Evolutionary conservation across 2,797 vertebrate species (phyloP).

Genomic region (Naso thynnoides): DNA sequence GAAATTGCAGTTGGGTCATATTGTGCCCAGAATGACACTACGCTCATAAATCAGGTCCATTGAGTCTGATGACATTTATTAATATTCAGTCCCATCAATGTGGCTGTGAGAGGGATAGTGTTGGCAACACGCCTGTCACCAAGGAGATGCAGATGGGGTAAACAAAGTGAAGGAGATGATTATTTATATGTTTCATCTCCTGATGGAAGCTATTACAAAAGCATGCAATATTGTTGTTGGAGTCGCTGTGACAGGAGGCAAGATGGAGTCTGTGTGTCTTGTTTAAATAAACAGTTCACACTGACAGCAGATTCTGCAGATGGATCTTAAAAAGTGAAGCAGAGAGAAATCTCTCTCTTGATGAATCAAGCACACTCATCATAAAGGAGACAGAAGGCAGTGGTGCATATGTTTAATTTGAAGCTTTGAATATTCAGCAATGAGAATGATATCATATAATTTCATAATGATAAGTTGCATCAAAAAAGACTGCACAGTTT

Average conservation of each 20-base stretch:
- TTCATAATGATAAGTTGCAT: slow-evolving; percentile 22
- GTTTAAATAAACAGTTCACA: slow-evolving; percentile 29
- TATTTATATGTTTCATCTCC: slow-evolving; percentile 59
- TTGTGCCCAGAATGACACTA: slow-evolving; percentile 17
- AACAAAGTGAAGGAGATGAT: slow-evolving; percentile 51
- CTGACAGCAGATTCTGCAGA: slow-evolving; percentile 29
- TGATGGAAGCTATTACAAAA: slow-evolving; percentile 52
- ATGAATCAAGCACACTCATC: slow-evolving; percentile 17
- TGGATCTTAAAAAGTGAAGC: slow-evolving; percentile 9
- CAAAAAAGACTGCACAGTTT: slow-evolving; percentile 16
- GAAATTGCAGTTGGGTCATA: slow-evolving; percentile 12
- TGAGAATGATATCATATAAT: slow-evolving; percentile 5
- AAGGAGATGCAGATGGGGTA: slow-evolving; percentile 41
- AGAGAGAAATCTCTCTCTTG: slow-evolving; percentile 1
- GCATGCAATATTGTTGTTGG: slow-evolving; percentile 61
- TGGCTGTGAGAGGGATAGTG: slow-evolving; percentile 27
- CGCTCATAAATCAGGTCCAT: slow-evolving; percentile 36
- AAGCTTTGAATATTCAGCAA: slow-evolving; percentile 18
- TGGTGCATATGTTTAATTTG: slow-evolving; percentile 2
- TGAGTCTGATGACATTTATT: slow-evolving; percentile 41
- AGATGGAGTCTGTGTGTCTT: slow-evolving; percentile 34
- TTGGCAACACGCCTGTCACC: slow-evolving; percentile 30
- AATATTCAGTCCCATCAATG: slow-evolving; percentile 33
- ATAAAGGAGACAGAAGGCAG: slow-evolving; percentile 1
- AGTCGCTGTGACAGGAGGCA: slow-evolving; percentile 38